Evolutionary conservation across 2,797 vertebrate species (phyloP).

Genomic region (Peromyscus aztecus): DNA sequence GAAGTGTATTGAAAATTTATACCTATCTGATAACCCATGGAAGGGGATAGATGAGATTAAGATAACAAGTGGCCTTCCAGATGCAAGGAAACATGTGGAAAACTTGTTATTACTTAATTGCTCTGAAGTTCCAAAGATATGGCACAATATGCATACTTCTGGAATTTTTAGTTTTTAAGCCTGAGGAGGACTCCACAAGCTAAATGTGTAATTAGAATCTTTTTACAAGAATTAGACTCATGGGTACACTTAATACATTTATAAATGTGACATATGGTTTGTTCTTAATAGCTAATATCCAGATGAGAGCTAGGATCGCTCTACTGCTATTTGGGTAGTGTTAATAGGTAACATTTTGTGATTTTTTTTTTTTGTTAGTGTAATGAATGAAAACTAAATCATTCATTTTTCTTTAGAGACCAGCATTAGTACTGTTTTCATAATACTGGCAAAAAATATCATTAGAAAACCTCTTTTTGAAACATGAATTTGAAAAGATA

Average conservation of each 20-base stretch:
- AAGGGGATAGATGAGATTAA: conserved; percentile 71
- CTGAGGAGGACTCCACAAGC: conserved; percentile 61
- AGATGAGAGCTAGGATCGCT: conserved; percentile 55
- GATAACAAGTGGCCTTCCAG: conserved; percentile 85
- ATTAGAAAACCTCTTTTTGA: conserved; percentile 25
- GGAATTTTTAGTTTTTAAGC: conserved; percentile 31
- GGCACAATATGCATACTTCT: conserved; percentile 40
- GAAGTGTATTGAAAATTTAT: conserved; percentile 70
- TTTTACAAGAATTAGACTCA: conserved; percentile 30
- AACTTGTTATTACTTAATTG: conserved; percentile 75
- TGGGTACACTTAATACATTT: conserved; percentile 73
- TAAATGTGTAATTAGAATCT: conserved; percentile 68
- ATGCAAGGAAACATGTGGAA: conserved; percentile 82
- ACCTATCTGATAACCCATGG: conserved; percentile 78
- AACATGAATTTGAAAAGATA: conserved; percentile 44
- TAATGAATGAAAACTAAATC: conserved; percentile 74
- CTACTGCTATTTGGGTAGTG: conserved; percentile 34
- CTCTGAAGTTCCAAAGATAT: conserved; percentile 77
- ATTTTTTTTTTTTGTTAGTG: conserved; percentile 3
- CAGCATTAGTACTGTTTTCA: neutral
- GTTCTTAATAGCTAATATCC: conserved; percentile 64
- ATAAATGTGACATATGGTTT: conserved; percentile 68
- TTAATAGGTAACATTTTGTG: conserved; percentile 60
- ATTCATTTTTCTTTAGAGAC: conserved; percentile 64
- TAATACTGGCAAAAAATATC: conserved; percentile 59